Conservation (phyloP, 2,113 vertebrate species). For the Sisor rabdophorus region DNA sequence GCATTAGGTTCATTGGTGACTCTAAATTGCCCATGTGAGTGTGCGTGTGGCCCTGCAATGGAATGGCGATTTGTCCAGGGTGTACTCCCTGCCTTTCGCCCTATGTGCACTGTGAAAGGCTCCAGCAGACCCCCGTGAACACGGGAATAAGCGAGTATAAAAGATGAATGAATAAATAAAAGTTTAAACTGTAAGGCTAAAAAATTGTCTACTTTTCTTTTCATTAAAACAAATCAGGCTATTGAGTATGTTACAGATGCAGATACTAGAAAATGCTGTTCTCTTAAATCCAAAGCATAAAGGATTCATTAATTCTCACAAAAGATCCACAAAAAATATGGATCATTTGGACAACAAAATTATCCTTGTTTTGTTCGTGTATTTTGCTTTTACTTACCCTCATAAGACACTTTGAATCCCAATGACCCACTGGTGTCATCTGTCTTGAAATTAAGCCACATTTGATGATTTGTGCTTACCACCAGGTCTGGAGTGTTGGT, state of each 20-base stretch:
- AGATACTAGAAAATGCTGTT: neutral
- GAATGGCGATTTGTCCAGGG: no score
- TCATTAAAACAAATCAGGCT: neutral
- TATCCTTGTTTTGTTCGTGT: neutral
- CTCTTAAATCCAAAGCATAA: neutral
- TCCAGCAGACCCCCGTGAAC: no score
- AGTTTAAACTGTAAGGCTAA: neutral
- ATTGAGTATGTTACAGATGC: neutral
- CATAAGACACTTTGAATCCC: slow-evolving; percentile 93
- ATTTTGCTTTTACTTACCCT: slow-evolving; percentile 72
- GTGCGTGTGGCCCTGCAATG: no score
- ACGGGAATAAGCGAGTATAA: no score
- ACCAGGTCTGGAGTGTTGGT: slow-evolving; percentile 91
- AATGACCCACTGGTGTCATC: slow-evolving; percentile 90
- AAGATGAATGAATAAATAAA: no score
- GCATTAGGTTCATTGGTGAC: no score
- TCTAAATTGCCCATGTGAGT: no score
- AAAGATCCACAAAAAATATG: neutral
- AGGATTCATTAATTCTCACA: neutral
- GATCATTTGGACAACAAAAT: neutral
- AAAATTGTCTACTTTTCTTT: neutral
- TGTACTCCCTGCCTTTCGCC: no score
- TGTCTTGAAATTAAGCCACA: slow-evolving; percentile 99
- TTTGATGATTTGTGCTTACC: slow-evolving; percentile 95
- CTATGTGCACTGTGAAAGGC: no score